These are phyloP conservation scores for Pogonomyrmex barbatus DNA, from an alignment of 1,140 invertebrate genomes.

Conservation along the genomic window DNA sequence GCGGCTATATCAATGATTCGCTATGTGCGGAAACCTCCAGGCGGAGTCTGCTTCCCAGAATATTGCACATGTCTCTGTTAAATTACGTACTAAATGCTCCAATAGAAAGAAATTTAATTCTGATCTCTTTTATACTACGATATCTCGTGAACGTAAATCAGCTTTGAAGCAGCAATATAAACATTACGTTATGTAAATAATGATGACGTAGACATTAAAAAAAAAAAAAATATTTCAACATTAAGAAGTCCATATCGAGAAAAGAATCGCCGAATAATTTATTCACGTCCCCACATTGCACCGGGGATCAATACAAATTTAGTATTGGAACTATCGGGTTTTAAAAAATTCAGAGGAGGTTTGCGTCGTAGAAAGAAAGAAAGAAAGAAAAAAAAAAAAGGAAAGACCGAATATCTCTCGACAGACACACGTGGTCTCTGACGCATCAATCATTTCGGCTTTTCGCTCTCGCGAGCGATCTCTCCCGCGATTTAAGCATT, in stretches of 20 bases:
- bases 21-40: conserved; percentile 21
- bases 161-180: background rate
- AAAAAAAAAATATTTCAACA: background rate
- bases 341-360: conserved; percentile 25
- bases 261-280: background rate
- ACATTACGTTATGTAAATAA: conserved; percentile 18
- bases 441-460: conserved; percentile 59
- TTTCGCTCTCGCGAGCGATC: conserved; percentile 50
- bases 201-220: background rate
- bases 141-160: conserved; percentile 1
- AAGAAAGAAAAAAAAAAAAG: background rate
- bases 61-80: conserved; percentile 51
- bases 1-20: conserved; percentile 46
- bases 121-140: conserved; percentile 36
- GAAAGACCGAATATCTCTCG: conserved; percentile 22
- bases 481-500: conserved; percentile 61
- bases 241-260: background rate
- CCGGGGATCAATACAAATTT: conserved; percentile 17
- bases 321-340: background rate
- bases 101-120: conserved; percentile 15
- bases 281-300: background rate
- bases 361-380: background rate
- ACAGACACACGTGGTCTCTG: conserved; percentile 46
- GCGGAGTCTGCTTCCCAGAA: conserved; percentile 27
- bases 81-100: conserved; percentile 44